Base-by-base conservation (phyloP, 2,113 vertebrate genomes). In the Siniperca knerii region DNA sequence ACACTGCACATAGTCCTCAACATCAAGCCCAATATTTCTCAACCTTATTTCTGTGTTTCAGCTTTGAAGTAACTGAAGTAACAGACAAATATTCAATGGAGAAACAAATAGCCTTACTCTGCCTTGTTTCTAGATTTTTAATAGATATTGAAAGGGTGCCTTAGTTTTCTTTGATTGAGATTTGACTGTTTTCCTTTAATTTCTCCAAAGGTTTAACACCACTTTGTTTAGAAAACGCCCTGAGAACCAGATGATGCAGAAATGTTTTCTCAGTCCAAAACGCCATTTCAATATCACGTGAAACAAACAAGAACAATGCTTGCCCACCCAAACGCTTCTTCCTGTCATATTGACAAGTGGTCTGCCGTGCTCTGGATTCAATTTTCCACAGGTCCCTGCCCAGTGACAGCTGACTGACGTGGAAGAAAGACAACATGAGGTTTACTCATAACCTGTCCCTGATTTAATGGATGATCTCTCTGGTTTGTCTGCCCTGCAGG, bases 401-500 rank as follows among this genome's bases (percentile, higher is more conserved):
- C 50, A 4, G 68, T 89, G 91, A 93, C 90, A 81, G 84, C 81
- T 92, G 93, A 93, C 66, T 84, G 93, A 91, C 87, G 55, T 11
- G 54, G 50, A n/a, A 60, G 67, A 87, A 89, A 85, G 81, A 84
- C 88, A 85, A 86, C 83, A 69, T 48, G 73, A 82, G 81, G 84
- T 87, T 87, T 85, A 75, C 93, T 92, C 91, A 91, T 91, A 91
- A 90, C 85, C 79, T 90, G 85, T 82, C 82, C 76, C 67, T 33
- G 81, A 29, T 88, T 86, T 94, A 92, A 92, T 89, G 87, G 83
- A 61, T 33, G 86, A 81, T 85, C 50, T 88, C 85, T 86, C 83
- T 91, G 91, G 75, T 96, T 93, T 95, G 44, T 96, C 81, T 93
- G 86, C 87, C 92, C 79, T 60, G 60, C 96, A 99, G 98, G 97